Percentiles rank a stretch among this genome's conserved stretches.
phyloP scores from a whole-genome alignment of 2,113 vertebrate species.

The Abramis brama region DNA sequence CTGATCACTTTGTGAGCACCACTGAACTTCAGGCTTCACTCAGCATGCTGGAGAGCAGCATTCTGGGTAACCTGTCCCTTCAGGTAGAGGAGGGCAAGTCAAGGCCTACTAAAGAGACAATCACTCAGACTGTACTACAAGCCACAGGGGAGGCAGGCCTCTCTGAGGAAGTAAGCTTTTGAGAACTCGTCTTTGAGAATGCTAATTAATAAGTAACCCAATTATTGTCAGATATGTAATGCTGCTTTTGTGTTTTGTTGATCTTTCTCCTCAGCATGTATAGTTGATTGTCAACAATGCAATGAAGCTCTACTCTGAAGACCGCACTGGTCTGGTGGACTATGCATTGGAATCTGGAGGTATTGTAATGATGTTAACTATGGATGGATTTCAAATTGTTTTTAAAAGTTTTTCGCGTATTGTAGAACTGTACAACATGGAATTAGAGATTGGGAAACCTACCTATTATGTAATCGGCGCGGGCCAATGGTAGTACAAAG shows the following conservation, averaged over 20 bases:
- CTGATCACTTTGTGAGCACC: constrained; percentile 78
- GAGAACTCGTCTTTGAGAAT: not conserved
- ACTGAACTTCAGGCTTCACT: constrained; percentile 75
- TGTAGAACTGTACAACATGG: not conserved
- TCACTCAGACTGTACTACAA: constrained; percentile 64
- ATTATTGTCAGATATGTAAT: not conserved
- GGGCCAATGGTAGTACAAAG: too few species aligned
- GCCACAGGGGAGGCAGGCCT: constrained; percentile 73
- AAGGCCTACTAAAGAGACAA: constrained; percentile 55
- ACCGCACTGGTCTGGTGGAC: constrained; percentile 90
- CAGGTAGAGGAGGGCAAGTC: constrained; percentile 70
- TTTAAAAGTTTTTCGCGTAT: not conserved
- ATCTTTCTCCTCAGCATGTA: constrained; percentile 77
- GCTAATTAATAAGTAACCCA: not conserved
- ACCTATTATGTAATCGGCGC: too few species aligned
- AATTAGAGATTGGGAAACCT: not conserved
- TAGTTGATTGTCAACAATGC: constrained; percentile 81
- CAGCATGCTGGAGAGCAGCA: too few species aligned
- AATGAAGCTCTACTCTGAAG: constrained; percentile 86
- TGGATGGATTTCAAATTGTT: constrained; percentile 4
- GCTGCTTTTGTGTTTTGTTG: not conserved
- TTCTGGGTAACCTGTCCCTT: constrained; percentile 77
- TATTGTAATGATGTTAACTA: constrained; percentile 43
- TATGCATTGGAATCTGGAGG: constrained; percentile 95
- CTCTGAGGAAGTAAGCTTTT: constrained; percentile 78